Evolutionary conservation across 1,140 invertebrate species (phyloP).

Genomic region (Hyles vespertilio): DNA sequence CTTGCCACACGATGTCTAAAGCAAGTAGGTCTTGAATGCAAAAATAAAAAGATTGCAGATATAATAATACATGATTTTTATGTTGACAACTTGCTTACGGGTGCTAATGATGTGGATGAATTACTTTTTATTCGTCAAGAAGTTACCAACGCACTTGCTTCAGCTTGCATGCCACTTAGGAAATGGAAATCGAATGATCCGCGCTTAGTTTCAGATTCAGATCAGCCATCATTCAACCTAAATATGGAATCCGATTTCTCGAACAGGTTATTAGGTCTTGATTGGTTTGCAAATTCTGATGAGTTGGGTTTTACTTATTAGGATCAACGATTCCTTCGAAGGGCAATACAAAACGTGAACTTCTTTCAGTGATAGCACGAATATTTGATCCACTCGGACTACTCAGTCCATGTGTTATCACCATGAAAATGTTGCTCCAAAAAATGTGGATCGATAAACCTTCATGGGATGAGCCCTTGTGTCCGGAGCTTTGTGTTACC

Average conservation of each 20-base stretch:
- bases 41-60: conserved; percentile 25
- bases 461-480: conserved; percentile 17
- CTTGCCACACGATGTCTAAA: conserved; percentile 20
- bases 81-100: conserved; percentile 64
- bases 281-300: conserved; percentile 14
- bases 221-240: conserved; percentile 8
- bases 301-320: conserved; percentile 6
- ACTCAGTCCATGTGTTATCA: conserved; percentile 19
- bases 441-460: conserved; percentile 22
- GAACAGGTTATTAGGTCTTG: conserved; percentile 18
- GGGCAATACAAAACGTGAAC: too few species aligned
- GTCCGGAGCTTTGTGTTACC: conserved; percentile 10
- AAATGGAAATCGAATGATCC: conserved; percentile 17
- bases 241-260: conserved; percentile 12
- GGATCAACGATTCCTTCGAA: background rate
- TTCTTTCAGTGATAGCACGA: conserved; percentile 11
- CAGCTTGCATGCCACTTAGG: conserved; percentile 7
- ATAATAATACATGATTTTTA: conserved; percentile 29
- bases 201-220: background rate
- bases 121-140: conserved; percentile 13
- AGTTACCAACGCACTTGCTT: conserved; percentile 5
- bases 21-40: conserved; percentile 20
- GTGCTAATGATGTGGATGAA: conserved; percentile 32
- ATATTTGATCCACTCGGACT: conserved; percentile 26
- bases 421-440: conserved; percentile 22